Evolutionary conservation across 2,888 invertebrate species (phyloP).

Genomic region (Acanthosoma haemorrhoidale): DNA sequence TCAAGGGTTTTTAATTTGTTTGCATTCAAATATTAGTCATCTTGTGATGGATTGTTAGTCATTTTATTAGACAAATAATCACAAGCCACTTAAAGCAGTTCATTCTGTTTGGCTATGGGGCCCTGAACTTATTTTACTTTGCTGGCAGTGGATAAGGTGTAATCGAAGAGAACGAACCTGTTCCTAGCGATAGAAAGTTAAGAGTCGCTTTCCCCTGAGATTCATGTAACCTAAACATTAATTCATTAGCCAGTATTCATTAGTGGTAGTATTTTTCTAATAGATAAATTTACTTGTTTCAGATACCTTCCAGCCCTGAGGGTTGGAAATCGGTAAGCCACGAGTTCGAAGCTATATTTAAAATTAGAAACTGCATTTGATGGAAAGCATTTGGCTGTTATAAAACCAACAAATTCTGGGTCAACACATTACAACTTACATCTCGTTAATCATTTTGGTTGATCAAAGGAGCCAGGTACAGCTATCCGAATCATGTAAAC

Average conservation of each 20-base stretch:
- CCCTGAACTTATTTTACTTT: not conserved
- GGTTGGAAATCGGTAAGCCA: not conserved
- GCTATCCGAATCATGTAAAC: too few species aligned
- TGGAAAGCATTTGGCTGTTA: too few species aligned
- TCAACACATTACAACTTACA: not conserved
- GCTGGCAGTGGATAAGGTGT: not conserved
- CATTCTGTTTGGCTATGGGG: conserved; percentile 19
- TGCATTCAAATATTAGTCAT: conserved; percentile 18
- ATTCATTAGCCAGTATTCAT: too few species aligned
- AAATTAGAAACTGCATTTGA: not conserved
- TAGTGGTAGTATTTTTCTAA: too few species aligned
- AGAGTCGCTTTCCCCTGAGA: not conserved
- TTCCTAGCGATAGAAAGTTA: not conserved
- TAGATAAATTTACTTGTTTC: not conserved
- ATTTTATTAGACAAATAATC: conserved; percentile 7
- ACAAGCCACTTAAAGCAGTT: conserved; percentile 30
- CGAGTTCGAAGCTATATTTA: not conserved
- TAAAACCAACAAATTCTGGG: too few species aligned
- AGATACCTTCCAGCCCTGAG: not conserved
- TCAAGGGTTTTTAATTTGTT: conserved; percentile 25
- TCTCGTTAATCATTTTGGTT: not conserved
- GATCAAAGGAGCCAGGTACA: not conserved
- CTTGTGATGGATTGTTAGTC: not conserved
- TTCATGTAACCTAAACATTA: not conserved
- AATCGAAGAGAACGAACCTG: not conserved